Evolutionary conservation across 2,113 vertebrate species (phyloP), one percentile per base, ranked within the genome.

Genomic region (Narcine bancroftii): DNA sequence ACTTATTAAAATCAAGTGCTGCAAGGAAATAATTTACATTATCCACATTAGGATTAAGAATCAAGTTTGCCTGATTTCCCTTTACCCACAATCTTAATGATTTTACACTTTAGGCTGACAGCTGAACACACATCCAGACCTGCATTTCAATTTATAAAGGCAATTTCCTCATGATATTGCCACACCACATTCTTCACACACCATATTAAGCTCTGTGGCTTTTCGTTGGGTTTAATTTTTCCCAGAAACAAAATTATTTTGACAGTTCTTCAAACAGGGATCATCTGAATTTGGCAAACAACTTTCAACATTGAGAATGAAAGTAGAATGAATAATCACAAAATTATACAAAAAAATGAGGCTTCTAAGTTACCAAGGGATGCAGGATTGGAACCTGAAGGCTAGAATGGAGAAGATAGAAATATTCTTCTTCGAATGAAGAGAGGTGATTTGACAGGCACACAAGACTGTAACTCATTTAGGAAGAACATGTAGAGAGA

Each of bases 101-200:
- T 92, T 93, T 75, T 93, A 91, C 83, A 89, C 94, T 53, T 76
- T 75, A 92, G 93, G 60, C 92, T 93, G 93, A 95, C 96, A 97
- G 95, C 96, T 96, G 96, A 95, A 94, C 93, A 96, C 97, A 96
- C 94, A 92, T 93, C 92, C 93, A 95, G 93, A 96, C 95, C 47
- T 93, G 93, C 92, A 93, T 92, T 92, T 89, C 92, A 93, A 92
- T 93, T 91, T 29, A 45, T 3, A 42, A 69, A 91, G 36, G 63
- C 63, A 91, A 69, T 69, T 69, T 69, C 29, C 63, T 69, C 26
- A 65, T 69, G 45, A 66, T 66, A 45, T 39, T 89, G 87, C 36
- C 56, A 33, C 10, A 36, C 39, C 45, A 45, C 87, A 69, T 47
- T 36, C 87, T 45, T 45, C 87, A 26, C 26, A 89, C 56, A 42